These are phyloP conservation scores for Andrena bucephala DNA, from an alignment of 2,888 invertebrate genomes.

Conservation along the genomic window DNA sequence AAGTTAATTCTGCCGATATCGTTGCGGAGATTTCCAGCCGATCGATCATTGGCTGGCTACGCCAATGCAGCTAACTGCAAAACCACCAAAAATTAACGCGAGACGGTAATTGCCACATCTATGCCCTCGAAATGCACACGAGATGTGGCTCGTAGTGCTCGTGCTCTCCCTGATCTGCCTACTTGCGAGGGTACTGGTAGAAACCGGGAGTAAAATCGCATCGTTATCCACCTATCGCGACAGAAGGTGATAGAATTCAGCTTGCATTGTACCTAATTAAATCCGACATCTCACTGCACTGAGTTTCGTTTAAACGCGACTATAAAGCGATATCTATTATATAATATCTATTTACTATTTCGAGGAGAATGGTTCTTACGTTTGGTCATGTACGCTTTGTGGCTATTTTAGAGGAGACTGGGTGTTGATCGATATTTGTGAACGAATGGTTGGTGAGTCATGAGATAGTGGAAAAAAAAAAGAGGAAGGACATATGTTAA, in stretches of 20 bases:
- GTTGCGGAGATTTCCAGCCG: conserved; percentile 60
- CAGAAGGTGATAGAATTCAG: conserved; percentile 34
- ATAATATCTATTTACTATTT: conserved; percentile 6
- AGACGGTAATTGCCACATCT: conserved; percentile 52
- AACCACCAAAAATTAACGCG: conserved; percentile 57
- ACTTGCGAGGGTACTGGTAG: conserved; percentile 1
- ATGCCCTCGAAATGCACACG: conserved; percentile 29
- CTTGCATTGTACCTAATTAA: conserved; percentile 40
- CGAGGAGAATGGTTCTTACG: background rate
- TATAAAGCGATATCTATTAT: background rate
- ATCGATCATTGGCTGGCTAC: conserved; percentile 57
- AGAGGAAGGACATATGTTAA: conserved; percentile 1
- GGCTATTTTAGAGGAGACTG: background rate
- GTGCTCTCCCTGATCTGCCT: background rate
- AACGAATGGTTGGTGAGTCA: background rate
- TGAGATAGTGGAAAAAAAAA: background rate
- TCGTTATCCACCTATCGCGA: conserved; percentile 21
- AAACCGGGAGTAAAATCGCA: conserved; percentile 18
- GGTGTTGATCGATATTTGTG: background rate
- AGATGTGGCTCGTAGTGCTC: conserved; percentile 20
- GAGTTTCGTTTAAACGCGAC: conserved; percentile 15
- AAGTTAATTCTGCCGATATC: conserved; percentile 59
- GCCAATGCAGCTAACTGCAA: conserved; percentile 50
- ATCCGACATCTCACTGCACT: conserved; percentile 40
- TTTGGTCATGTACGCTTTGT: background rate